Percentiles rank a stretch among this genome's conserved stretches.
phyloP scores from a whole-genome alignment of 2,888 invertebrate genomes.

The Tachina grossa region DNA sequence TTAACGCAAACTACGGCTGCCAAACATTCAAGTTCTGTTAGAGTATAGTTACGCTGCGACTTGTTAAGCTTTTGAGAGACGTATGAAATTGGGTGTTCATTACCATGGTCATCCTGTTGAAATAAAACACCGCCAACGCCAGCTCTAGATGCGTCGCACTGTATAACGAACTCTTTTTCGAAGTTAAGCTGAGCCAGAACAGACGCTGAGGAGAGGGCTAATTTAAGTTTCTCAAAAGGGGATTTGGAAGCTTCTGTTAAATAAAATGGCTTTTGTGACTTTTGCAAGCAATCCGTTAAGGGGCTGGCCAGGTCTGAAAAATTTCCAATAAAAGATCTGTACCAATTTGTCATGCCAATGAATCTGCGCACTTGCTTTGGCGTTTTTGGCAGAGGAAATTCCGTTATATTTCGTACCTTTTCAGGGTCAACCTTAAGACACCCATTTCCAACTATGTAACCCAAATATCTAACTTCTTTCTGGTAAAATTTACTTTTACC shows the following conservation, averaged over 20 bases:
- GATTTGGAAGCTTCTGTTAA: background rate
- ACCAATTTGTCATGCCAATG: too few relatives aligned
- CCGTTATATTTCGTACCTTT: background rate
- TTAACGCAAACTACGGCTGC: too few relatives aligned
- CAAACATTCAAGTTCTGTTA: too few relatives aligned
- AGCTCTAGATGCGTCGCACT: background rate
- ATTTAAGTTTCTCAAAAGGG: background rate
- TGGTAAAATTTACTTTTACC: background rate
- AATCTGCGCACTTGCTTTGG: background rate
- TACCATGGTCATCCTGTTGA: background rate
- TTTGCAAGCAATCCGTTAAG: background rate
- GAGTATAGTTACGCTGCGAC: too few relatives aligned
- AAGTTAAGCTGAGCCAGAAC: background rate
- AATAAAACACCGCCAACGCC: background rate
- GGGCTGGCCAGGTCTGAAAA: background rate
- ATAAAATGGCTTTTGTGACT: background rate
- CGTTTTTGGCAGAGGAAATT: background rate
- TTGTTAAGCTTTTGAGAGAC: too few relatives aligned
- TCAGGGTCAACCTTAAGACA: background rate
- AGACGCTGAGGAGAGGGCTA: background rate
- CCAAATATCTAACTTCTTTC: background rate
- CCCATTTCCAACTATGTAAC: background rate
- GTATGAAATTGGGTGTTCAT: too few relatives aligned
- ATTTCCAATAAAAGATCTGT: background rate
- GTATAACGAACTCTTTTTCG: background rate